These are phyloP conservation scores for Phrynosoma platyrhinos DNA, from an alignment of 2,113 vertebrate genomes.

Conservation along the genomic window DNA sequence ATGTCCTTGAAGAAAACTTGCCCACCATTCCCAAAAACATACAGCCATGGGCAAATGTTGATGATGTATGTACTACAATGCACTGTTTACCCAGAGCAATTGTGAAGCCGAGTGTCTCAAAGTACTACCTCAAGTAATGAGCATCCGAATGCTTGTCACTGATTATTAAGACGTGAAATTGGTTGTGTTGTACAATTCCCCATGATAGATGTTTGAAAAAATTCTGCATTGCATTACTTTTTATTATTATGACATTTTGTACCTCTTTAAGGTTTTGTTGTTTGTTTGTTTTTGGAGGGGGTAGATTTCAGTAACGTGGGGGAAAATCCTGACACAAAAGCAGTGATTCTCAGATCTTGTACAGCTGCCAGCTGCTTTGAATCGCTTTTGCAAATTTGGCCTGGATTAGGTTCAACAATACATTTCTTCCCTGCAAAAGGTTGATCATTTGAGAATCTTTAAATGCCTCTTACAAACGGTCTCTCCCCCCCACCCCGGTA, in stretches of 20 bases:
- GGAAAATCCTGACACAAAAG: slow-evolving; percentile 61
- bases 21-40: background rate
- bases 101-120: background rate
- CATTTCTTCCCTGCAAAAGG: slow-evolving; percentile 61
- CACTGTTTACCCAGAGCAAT: background rate
- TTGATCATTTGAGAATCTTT: slow-evolving; percentile 64
- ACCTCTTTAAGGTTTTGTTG: slow-evolving; percentile 29
- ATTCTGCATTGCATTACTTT: background rate
- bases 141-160: background rate
- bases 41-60: background rate
- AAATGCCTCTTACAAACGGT: slow-evolving; percentile 16
- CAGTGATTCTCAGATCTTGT: slow-evolving; percentile 47
- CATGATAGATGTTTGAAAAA: background rate
- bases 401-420: slow-evolving; percentile 62
- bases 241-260: slow-evolving; percentile 32
- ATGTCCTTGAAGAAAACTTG: background rate
- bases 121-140: background rate
- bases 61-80: background rate
- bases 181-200: background rate
- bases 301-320: slow-evolving; percentile 46
- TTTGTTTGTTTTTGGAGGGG: slow-evolving; percentile 33
- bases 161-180: background rate
- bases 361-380: slow-evolving; percentile 69
- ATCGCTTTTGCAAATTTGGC: slow-evolving; percentile 65
- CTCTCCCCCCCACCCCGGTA: background rate